Conservation (phyloP, 2,888 invertebrate species). For the Cantharis nigra region DNA sequence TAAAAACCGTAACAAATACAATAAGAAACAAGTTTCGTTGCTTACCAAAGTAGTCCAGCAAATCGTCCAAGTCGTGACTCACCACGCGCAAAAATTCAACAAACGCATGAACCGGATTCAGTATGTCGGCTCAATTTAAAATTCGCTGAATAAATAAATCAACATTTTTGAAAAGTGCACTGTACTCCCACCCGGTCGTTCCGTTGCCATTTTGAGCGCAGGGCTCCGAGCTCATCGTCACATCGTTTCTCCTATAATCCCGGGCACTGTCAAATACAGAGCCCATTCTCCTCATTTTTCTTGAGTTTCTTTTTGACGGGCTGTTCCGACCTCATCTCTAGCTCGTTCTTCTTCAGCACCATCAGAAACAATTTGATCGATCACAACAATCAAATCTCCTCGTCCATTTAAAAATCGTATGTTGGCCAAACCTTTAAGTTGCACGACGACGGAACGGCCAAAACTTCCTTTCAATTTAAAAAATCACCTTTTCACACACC, state of each 20-base stretch:
- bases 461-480: background rate
- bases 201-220: background rate
- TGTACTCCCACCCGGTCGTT: constrained; percentile 19
- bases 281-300: constrained; percentile 61
- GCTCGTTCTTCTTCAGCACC: constrained; percentile 67
- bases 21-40: no score
- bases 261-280: constrained; percentile 41
- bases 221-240: background rate
- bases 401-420: background rate
- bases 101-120: no score
- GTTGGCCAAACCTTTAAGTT: background rate
- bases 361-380: constrained; percentile 53
- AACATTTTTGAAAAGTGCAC: no score
- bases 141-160: no score
- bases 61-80: no score
- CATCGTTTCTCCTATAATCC: background rate
- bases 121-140: no score
- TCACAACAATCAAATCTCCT: background rate
- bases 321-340: constrained; percentile 76
- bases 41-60: no score
- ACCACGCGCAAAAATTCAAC: no score
- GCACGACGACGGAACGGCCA: background rate
- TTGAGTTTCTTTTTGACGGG: constrained; percentile 84
- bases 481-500: constrained; percentile 34
- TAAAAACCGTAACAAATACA: no score